Conservation (phyloP, 2,888 invertebrate species). For the Xestoiulus laeticollis region DNA sequence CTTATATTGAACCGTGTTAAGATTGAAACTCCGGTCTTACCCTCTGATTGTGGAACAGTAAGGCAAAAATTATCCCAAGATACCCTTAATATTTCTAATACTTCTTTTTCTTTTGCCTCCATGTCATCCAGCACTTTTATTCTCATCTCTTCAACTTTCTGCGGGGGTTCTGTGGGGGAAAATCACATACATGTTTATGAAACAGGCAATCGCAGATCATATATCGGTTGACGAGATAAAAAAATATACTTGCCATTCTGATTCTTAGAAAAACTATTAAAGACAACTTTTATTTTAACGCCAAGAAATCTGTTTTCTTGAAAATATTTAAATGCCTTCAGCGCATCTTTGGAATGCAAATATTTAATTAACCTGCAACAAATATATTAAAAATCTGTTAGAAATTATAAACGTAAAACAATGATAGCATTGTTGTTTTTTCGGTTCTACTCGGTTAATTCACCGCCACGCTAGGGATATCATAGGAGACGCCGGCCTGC, state of each 20-base stretch:
- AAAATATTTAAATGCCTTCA: not conserved
- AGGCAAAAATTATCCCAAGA: not conserved
- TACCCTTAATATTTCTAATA: not conserved
- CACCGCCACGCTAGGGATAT: too few relatives aligned
- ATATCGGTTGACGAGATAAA: not conserved
- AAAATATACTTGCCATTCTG: not conserved
- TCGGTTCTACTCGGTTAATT: too few relatives aligned
- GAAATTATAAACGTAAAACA: not conserved
- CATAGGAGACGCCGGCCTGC: too few relatives aligned
- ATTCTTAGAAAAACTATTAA: not conserved
- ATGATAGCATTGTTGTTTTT: too few relatives aligned
- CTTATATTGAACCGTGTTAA: too few relatives aligned
- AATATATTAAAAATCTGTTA: not conserved
- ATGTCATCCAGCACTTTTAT: not conserved
- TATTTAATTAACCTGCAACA: not conserved
- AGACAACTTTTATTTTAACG: not conserved
- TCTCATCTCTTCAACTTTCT: not conserved
- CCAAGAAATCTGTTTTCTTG: conserved; percentile 2
- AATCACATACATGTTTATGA: not conserved
- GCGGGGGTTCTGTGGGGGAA: not conserved
- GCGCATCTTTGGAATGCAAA: not conserved
- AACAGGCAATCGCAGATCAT: not conserved
- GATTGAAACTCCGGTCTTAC: not conserved
- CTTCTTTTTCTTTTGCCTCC: not conserved
- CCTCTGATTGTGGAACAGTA: not conserved